Evolutionary conservation across 2,888 invertebrate genomes (phyloP), one percentile per base, ranked within the genome.

Genomic region (Melanotus villosus): DNA sequence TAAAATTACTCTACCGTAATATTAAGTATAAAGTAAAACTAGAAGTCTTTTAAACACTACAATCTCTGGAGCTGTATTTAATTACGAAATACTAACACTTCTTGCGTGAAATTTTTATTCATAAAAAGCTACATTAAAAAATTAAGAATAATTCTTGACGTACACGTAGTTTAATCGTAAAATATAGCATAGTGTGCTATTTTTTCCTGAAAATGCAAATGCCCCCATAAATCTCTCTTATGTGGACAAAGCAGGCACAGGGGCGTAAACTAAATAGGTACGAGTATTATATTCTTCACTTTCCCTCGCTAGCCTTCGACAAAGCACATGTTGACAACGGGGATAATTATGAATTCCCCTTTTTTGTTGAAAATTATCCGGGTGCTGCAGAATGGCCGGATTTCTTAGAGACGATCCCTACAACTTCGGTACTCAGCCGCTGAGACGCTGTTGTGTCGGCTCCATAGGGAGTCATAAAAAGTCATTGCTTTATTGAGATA

Each of bases 401-500:
- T 72, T 71, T 73, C 71, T 71, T 65, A 65, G 59, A 66, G 69
- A 36, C 59, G 63, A 60, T 57, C 66, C 54, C 47, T 47, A 41
- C 36, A 38, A 32, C 67, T 70, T 72, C 66, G 65, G 70, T 70
- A 70, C 68, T 69, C 45, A 47, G 65, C 67, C 54, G 30, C 68
- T 47, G 70, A 68, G 65, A 71, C 65, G 72, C 69, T 69, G 75
- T 75, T 74, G 71, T 74, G 74, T 73, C 72, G 58, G 67, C 73
- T 72, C 76, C 67, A 70, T 67, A 64, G 78, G 76, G 78, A 76
- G 73, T 71, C 73, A 73, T 78, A 78, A 78, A 78, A 78, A 77
- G 74, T 77, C 77, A 77, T 77, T 75, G 76, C 77, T 77, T 76
- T 77, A 78, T 78, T 77, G 77, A 77, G 76, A 72, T 74, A 72